Percentiles rank a stretch among this genome's conserved stretches.
Evolutionary conservation across 2,113 vertebrate species (phyloP).

Genomic region (Pelvicachromis taeniatus): DNA sequence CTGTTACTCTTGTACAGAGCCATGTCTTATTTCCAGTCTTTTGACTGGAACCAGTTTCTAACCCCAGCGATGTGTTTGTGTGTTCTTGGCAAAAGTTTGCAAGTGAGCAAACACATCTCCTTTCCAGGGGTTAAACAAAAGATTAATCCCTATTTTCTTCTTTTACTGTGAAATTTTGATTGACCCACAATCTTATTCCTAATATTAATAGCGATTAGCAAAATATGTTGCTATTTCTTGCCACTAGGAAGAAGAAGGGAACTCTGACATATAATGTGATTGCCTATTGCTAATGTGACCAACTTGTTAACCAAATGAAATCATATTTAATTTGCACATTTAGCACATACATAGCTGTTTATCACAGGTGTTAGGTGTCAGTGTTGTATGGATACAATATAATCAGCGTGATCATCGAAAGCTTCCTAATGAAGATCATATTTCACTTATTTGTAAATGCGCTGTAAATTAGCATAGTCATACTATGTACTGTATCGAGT

Average conservation of each 20-base stretch:
- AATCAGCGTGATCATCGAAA: not conserved
- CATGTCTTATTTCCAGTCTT: fast-evolving
- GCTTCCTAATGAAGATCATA: not conserved
- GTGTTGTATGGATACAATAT: not conserved
- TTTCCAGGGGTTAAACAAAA: not conserved
- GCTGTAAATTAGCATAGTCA: not conserved
- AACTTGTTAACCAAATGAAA: not conserved
- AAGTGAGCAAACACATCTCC: not conserved
- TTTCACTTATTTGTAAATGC: not conserved
- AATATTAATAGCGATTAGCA: not conserved
- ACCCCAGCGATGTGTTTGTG: not conserved
- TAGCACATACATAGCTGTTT: not conserved
- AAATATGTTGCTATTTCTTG: not conserved
- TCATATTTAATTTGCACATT: not conserved
- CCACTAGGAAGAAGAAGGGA: not conserved
- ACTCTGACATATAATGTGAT: not conserved
- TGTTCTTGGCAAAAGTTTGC: not conserved
- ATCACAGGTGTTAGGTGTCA: not conserved
- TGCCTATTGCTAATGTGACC: not conserved
- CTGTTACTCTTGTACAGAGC: not conserved
- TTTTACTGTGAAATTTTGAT: not conserved
- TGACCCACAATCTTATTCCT: not conserved
- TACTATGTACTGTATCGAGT: not conserved
- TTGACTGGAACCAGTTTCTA: not conserved
- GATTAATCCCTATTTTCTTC: not conserved